Base-by-base conservation (phyloP, 1,140 invertebrate genomes). In the Nasonia longicornis region DNA sequence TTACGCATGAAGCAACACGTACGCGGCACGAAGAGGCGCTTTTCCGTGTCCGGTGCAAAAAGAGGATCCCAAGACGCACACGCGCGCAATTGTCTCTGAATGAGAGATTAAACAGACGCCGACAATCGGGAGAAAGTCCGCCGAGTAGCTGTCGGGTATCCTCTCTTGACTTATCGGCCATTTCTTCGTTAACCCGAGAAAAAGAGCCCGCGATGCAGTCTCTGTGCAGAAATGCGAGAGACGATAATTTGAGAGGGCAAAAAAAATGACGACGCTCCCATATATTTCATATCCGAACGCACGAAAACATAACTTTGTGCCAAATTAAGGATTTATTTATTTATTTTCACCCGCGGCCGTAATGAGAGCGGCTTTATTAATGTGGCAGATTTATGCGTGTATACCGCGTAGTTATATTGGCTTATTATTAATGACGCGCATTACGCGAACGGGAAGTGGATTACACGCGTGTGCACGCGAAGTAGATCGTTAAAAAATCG, bases 61-160 rank as follows among this genome's bases (percentile, higher is more conserved):
- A 31, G 80, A 82, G 83, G 81, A 77, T 76, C 52, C 52, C 52
- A 67, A 67, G 64, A 12, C 29, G 2, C 10, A n/a, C n/a, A 67
- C 58, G 72, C 76, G 14, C 29, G 52, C 48, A 16, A 8, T n/a
- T 81, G 22, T n/a, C 12, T 77, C 52, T 70, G 31, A 73, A 80
- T 73, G 42, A 69, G 20, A 80, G 72, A 80, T 80, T 52, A 80
- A 80, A 66, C 63, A 38, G 10, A n/a, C 11, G 45, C 42, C 63
- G 71, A 70, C 70, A 66, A 82, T 85, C 82, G 84, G 87, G 88
- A 89, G 89, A 90, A 90, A 90, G 88, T 90, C 79, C 10, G 45
- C 78, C 10, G 45, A 70, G 35, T 45, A n/a, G 20, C 16, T 29
- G 83, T 73, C 83, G 73, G 48, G 70, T 76, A 82, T 81, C 52